Evolutionary conservation across 2,888 invertebrate species (phyloP).

Genomic region (Portevinia maculata): DNA sequence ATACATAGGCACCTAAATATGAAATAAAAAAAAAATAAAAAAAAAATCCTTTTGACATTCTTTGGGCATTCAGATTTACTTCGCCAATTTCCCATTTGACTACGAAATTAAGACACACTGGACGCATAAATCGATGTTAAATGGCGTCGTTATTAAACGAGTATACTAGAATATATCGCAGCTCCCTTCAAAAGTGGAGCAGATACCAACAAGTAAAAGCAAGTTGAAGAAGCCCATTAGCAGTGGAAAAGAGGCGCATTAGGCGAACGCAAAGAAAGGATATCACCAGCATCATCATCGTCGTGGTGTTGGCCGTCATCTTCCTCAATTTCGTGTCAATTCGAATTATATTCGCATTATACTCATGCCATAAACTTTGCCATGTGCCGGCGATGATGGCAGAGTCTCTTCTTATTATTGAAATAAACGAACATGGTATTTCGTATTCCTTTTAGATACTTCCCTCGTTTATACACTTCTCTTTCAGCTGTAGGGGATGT

Average conservation of each 20-base stretch:
- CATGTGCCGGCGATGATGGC: slow-evolving; percentile 19
- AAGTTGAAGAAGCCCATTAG: slow-evolving; percentile 59
- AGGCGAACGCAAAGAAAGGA: slow-evolving; percentile 26
- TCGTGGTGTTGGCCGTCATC: slow-evolving; percentile 23
- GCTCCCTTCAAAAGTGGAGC: not conserved
- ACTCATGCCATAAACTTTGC: slow-evolving; percentile 30
- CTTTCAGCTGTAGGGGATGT: slow-evolving; percentile 5
- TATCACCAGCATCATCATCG: slow-evolving; percentile 38
- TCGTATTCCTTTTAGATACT: not conserved
- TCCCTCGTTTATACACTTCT: not conserved
- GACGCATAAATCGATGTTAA: slow-evolving; percentile 59
- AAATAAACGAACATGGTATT: not conserved
- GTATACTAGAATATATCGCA: slow-evolving; percentile 7
- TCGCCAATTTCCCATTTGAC: not conserved
- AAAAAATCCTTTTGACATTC: slow-evolving; percentile 57
- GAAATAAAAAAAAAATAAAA: too few species aligned
- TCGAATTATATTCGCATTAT: slow-evolving; percentile 57
- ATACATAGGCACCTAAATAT: too few species aligned
- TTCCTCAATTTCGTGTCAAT: slow-evolving; percentile 43
- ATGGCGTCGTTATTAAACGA: slow-evolving; percentile 44
- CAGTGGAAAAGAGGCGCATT: slow-evolving; percentile 37
- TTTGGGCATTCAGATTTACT: slow-evolving; percentile 35
- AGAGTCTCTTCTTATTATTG: slow-evolving; percentile 5
- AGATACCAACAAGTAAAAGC: slow-evolving; percentile 48
- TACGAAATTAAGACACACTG: slow-evolving; percentile 43